Percentiles rank a stretch among this genome's conserved stretches.
phyloP scores from a whole-genome alignment of 1,140 invertebrate species.

The Polypedilum vanderplanki region DNA sequence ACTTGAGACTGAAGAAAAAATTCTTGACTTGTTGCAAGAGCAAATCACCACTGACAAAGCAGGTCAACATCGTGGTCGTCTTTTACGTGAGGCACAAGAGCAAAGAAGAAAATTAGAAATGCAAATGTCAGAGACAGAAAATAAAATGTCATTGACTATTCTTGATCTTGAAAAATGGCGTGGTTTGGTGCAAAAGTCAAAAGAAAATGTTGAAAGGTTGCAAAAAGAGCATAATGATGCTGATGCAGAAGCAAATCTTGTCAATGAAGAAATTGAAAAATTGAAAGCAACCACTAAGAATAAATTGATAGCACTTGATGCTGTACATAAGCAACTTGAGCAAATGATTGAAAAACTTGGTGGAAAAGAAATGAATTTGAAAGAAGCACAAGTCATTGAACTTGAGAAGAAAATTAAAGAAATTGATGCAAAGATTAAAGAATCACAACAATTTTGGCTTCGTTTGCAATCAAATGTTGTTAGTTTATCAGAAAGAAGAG shows the following conservation, averaged over 20 bases:
- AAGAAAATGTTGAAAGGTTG: constrained; percentile 32
- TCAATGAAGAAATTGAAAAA: constrained; percentile 34
- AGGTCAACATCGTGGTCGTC: constrained; percentile 46
- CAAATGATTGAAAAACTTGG: constrained; percentile 34
- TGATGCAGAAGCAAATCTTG: constrained; percentile 30
- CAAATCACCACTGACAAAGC: constrained; percentile 61
- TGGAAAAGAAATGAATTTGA: constrained; percentile 44
- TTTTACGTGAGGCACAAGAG: constrained; percentile 45
- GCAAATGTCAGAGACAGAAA: constrained; percentile 53
- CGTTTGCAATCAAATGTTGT: constrained; percentile 63
- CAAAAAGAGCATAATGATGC: constrained; percentile 33
- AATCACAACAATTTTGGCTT: constrained; percentile 64
- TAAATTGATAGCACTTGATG: constrained; percentile 40
- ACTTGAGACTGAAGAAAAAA: constrained; percentile 52
- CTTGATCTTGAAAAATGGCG: constrained; percentile 55
- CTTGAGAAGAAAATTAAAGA: constrained; percentile 56
- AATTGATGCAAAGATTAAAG: constrained; percentile 51
- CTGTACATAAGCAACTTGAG: constrained; percentile 35
- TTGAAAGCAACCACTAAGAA: constrained; percentile 38
- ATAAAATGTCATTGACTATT: constrained; percentile 52
- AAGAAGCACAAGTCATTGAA: constrained; percentile 48
- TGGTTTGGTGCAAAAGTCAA: constrained; percentile 33
- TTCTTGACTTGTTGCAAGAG: constrained; percentile 57
- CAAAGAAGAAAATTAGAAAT: constrained; percentile 49
- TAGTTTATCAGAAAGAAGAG: constrained; percentile 56